phyloP scores from a whole-genome alignment of 2,888 invertebrate genomes.

The Andrena minutula region DNA sequence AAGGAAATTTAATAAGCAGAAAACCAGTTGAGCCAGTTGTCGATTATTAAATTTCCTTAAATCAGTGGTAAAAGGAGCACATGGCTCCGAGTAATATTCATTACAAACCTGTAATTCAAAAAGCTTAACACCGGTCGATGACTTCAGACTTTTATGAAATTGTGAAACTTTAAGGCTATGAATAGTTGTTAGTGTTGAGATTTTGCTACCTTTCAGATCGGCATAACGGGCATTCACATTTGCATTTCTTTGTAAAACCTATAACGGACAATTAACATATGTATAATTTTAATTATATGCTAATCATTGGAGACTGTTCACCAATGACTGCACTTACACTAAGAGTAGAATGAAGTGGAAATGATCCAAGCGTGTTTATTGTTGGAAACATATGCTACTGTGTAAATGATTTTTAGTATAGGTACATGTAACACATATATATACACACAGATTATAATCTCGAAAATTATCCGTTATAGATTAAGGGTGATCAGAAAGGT shows the following conservation, averaged over 20 bases:
- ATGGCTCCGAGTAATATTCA: constrained; percentile 24
- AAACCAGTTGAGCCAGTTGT: background rate
- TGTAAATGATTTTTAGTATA: constrained; percentile 30
- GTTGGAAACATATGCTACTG: constrained; percentile 42
- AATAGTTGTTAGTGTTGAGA: constrained; percentile 93
- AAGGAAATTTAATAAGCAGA: background rate
- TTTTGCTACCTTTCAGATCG: constrained; percentile 96
- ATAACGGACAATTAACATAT: constrained; percentile 84
- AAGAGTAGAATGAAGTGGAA: constrained; percentile 82
- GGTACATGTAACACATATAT: constrained; percentile 21
- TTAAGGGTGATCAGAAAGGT: constrained; percentile 76
- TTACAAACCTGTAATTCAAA: constrained; percentile 93
- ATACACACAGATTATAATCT: constrained; percentile 22
- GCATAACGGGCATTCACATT: constrained; percentile 91
- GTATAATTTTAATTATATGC: constrained; percentile 63
- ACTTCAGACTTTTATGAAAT: constrained; percentile 97
- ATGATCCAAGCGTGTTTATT: constrained; percentile 77
- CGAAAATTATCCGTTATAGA: constrained; percentile 83
- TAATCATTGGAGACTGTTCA: constrained; percentile 39
- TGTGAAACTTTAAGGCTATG: constrained; percentile 97
- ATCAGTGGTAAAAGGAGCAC: background rate
- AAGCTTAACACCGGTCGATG: constrained; percentile 93
- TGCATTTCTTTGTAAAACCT: constrained; percentile 87
- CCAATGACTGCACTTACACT: constrained; percentile 53
- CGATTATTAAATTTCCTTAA: constrained; percentile 4